Base-by-base conservation (phyloP, 2,113 vertebrate genomes). In the Rutilus rutilus region DNA sequence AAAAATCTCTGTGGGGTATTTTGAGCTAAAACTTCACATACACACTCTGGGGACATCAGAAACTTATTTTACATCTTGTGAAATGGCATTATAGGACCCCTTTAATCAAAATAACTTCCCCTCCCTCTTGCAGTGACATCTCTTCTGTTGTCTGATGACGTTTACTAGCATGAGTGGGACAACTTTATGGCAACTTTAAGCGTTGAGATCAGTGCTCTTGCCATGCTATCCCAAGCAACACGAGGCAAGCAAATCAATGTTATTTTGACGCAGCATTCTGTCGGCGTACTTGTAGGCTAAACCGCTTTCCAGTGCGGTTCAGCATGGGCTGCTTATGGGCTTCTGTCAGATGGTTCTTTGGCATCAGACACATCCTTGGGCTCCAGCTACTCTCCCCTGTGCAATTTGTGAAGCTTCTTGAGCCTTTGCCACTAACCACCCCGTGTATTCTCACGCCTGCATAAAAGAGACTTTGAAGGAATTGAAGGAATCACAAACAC, bases 221-320 rank as follows among this genome's bases (percentile, higher is more conserved):
- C 21, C 36, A 54, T 60, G 4, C 33, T 57, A 57, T 75, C 42
- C 77, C 4, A 71, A 30, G 27, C 57, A 84, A 3, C 14, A 65
- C 8, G 6, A 80, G 7, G 33, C 74, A 78, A 71, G 42, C 71
- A 79, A 86, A 85, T 86, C 67, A 78, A 85, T 52, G 12, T 52
- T 84, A 42, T 81, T 86, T 81, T 54, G 81, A 85, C 36, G 64
- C 23, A 59, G 23, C 39, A 60, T 80, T 86, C 65, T 36, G 30
- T 83, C 45, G 25, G 39, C 42, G 25, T 14, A 23, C 74, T 78
- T 27, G 71, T 83, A n/a, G n/a, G n/a, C n/a, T n/a, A 83, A 89
- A 82, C 52, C 47, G 5, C 47, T 52, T 81, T 76, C 30, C 50
- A 30, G 21, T 17, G 52, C 27, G 6, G 54, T 39, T 62, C 19